Evolutionary conservation across 1,140 invertebrate species (phyloP), one percentile per base, ranked within the genome.

Genomic region (Zophobas morio): DNA sequence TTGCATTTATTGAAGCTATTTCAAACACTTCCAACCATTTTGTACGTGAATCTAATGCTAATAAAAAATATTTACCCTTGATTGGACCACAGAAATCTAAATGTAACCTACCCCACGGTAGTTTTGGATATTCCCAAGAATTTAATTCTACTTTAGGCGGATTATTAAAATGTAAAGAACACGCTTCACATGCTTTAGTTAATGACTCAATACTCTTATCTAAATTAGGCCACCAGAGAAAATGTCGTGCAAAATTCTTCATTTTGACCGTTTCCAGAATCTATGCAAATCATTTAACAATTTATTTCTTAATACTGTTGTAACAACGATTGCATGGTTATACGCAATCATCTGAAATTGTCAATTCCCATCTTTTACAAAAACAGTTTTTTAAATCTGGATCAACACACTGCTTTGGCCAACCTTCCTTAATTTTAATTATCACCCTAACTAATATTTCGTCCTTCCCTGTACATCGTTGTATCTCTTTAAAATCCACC

Each of bases 1-100:
- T 5, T 42, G 73, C 74, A 5, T 77, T 78, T 56, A 74, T 77
- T 1, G 42, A 74, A 20, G 20, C 20, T 46, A 73, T 75, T 36
- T 78, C 72, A 70, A 81, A 81, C n/a, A 82, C 76, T 73, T 85
- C 83, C 0, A 79, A 51, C 84, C 81, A 84, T 78, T 85, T 84
- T 5, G 73, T 63, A 75, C 78, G 80, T 6, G 82, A 70, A 74
- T 85, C 83, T 2, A 82, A 40, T 20, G 84, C 42, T 20, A 56
- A 85, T 79, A 34, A 85, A 39, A 77, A 76, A 83, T 53, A 75
- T 75, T 63, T 75, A 42, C 74, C 70, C 32, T 51, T 36, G n/a
- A 80, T 80, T 32, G 54, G 76, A 2, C 82, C 81, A 4, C 81
- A 75, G 76, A 81, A 85, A 79, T 86, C 83, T 1, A 81, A 47